Evolutionary conservation across 1,140 invertebrate genomes (phyloP), one percentile per base, ranked within the genome.

Genomic region (Bombus fervidus): DNA sequence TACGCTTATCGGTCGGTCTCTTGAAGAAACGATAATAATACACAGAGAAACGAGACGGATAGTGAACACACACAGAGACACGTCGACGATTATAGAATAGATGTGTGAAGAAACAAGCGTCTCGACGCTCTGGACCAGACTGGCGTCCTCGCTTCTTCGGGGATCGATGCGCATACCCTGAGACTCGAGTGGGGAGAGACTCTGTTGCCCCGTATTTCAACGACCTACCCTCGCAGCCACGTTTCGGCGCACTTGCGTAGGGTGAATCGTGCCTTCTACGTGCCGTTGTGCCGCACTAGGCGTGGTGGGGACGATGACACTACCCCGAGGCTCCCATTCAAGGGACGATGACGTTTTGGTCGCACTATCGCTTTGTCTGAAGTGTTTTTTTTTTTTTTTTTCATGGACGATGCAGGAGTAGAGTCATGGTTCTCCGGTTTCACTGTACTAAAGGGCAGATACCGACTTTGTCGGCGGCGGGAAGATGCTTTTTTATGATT

Each of bases 111-210:
- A 90, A 86, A 87, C 72, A 81, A 86, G 84, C 90, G 91, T 89
- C 82, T 81, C 93, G 91, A 87, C 90, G 92, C 88, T 91, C 93
- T 92, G 94, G 94, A 92, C 94, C 94, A 91, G 85, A 94, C 93
- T 93, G 91, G 81, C 90, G 90, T 68, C 72, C 83, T 47, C 76
- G 82, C 34, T 47, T 75, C 79, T 85, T 59, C 76, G 83, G 78
- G 91, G 93, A 94, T 94, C 93, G 93, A 94, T 94, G 93, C 91
- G 91, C 89, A 81, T 79, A 81, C 85, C 78, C 81, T 28, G 79
- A 75, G 18, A 57, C 5, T 28, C 37, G 79, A 83, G 90, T 86
- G 80, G 83, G 74, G 76, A 80, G 53, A 66, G 66, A 81, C 87
- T 88, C 89, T 89, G 86, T 81, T 90, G 88, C 86, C 85, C 89